phyloP scores from a whole-genome alignment of 2,113 vertebrate species.

The Patagioenas fasciata region DNA sequence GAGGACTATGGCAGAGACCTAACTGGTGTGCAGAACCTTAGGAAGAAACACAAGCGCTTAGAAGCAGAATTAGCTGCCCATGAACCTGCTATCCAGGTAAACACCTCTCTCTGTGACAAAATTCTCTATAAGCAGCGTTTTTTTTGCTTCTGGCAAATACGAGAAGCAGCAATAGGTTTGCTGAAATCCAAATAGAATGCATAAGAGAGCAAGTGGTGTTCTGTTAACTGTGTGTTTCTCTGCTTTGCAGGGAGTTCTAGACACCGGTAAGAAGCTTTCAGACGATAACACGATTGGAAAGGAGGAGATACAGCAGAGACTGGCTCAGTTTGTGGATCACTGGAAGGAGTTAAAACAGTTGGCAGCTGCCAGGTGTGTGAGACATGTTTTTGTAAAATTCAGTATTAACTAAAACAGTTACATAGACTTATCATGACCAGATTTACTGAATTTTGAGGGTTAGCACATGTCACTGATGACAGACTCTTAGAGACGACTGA shows the following conservation, averaged over 20 bases:
- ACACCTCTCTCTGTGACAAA: background rate
- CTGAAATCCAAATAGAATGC: background rate
- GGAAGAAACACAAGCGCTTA: slow-evolving; percentile 97
- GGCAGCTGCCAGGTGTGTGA: slow-evolving; percentile 87
- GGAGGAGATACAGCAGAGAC: slow-evolving; percentile 96
- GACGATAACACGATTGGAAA: slow-evolving; percentile 98
- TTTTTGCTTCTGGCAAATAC: background rate
- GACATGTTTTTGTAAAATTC: background rate
- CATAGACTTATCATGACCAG: background rate
- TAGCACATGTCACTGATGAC: background rate
- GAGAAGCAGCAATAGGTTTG: background rate
- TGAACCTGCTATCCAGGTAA: slow-evolving; percentile 94
- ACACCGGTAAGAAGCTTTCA: slow-evolving; percentile 93
- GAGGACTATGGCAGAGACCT: slow-evolving; percentile 98
- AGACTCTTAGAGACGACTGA: background rate
- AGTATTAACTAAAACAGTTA: background rate
- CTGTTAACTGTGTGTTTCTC: background rate
- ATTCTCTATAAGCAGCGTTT: background rate
- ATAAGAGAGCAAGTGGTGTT: background rate
- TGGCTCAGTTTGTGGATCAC: slow-evolving; percentile 95
- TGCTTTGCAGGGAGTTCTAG: slow-evolving; percentile 86
- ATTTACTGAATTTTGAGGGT: background rate
- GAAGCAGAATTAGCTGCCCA: slow-evolving; percentile 96
- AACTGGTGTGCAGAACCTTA: slow-evolving; percentile 96
- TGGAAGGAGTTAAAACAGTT: slow-evolving; percentile 95